A percentile compares a stretch with the other conserved stretches of the same genome.
phyloP scores from a whole-genome alignment of 1,140 invertebrate species.

The Brevipalpus yothersi region DNA sequence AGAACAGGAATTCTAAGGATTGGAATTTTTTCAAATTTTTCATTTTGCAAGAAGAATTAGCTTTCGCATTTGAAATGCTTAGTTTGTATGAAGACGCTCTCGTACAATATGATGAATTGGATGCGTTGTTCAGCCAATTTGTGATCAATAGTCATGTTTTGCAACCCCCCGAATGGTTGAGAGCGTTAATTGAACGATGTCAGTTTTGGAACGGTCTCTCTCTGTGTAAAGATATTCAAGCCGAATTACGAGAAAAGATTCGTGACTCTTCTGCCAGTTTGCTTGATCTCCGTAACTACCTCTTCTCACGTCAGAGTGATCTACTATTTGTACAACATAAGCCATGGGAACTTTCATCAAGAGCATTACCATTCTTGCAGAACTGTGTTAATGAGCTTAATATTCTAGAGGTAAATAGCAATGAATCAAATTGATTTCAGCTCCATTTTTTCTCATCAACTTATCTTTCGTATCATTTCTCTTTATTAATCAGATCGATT shows the following conservation, averaged over 20 bases:
- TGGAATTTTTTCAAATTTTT: constrained; percentile 93
- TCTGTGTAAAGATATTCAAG: constrained; percentile 2
- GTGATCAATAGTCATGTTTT: constrained; percentile 68
- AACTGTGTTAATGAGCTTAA: constrained; percentile 54
- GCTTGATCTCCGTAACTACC: constrained; percentile 73
- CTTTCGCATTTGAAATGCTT: constrained; percentile 78
- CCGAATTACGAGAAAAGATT: constrained; percentile 4
- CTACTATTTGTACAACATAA: constrained; percentile 49
- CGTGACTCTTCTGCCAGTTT: constrained; percentile 19
- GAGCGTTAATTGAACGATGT: background rate
- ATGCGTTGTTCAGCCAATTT: constrained; percentile 89
- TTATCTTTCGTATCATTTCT: background rate
- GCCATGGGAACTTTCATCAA: constrained; percentile 40
- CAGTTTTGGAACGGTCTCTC: constrained; percentile 11
- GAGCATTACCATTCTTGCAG: constrained; percentile 60
- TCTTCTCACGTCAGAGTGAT: constrained; percentile 75
- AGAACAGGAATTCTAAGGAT: constrained; percentile 58
- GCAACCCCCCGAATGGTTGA: constrained; percentile 22
- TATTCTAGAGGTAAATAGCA: constrained; percentile 39
- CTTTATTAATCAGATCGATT: constrained; percentile 18
- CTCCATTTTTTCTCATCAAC: background rate
- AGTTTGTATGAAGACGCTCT: constrained; percentile 75
- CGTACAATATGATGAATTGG: constrained; percentile 87
- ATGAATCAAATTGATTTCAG: background rate
- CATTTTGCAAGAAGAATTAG: constrained; percentile 75